phyloP scores from a whole-genome alignment of 2,113 vertebrate genomes.

The Dissostichus mawsoni region DNA sequence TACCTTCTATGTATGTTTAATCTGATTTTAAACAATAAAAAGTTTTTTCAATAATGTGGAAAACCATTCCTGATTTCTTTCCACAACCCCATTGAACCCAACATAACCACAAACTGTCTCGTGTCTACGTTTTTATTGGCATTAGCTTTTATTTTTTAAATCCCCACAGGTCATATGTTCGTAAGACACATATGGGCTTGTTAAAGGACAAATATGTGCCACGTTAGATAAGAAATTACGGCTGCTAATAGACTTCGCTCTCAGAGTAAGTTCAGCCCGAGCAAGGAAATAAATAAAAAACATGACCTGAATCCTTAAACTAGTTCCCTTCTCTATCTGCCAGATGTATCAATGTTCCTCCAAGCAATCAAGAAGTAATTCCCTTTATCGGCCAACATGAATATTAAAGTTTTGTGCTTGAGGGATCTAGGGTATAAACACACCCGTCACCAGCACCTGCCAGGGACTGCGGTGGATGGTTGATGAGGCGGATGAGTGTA shows the following conservation, averaged over 20 bases:
- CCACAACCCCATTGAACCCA: neutral
- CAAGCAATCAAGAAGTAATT: constrained; percentile 81
- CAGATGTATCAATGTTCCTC: constrained; percentile 80
- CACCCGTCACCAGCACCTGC: constrained; percentile 70
- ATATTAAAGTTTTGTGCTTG: constrained; percentile 78
- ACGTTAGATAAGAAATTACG: constrained; percentile 71
- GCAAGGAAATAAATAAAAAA: constrained; percentile 61
- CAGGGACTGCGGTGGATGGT: constrained; percentile 53
- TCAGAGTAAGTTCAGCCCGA: constrained; percentile 66
- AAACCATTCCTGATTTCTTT: neutral
- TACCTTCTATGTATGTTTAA: constrained; percentile 1
- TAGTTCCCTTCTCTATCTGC: constrained; percentile 67
- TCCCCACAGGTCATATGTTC: constrained; percentile 52
- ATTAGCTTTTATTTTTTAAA: constrained; percentile 38
- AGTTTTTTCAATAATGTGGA: constrained; percentile 7
- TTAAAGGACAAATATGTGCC: constrained; percentile 71
- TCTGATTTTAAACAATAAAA: neutral
- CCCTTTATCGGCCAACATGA: constrained; percentile 79
- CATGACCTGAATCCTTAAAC: constrained; percentile 73
- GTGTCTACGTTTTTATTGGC: constrained; percentile 47
- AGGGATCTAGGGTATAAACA: constrained; percentile 68
- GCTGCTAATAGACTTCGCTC: constrained; percentile 71
- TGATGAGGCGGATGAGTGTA: constrained; percentile 52
- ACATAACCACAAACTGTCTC: neutral
- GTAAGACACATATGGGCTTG: constrained; percentile 66